Evolutionary conservation across 2,888 invertebrate genomes (phyloP).

Genomic region (Geotrupes spiniger): DNA sequence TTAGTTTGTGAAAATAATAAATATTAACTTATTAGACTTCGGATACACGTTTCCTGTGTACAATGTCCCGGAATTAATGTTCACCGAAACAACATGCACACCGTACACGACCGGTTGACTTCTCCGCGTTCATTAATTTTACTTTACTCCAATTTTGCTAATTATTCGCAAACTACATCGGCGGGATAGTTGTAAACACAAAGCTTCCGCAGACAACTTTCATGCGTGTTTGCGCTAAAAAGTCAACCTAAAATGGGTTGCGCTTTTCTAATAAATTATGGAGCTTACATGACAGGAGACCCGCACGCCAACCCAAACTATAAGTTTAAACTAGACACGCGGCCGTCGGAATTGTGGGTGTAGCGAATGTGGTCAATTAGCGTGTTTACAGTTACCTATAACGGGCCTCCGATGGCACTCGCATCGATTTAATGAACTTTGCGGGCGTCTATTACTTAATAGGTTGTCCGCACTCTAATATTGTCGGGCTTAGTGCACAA

Average conservation of each 20-base stretch:
- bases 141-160: too few species aligned
- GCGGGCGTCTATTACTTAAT: neutral
- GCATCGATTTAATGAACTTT: conserved; percentile 1
- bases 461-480: too few species aligned
- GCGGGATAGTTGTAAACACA: conserved; percentile 1
- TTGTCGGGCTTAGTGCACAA: too few species aligned
- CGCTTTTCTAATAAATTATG: conserved; percentile 3
- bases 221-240: neutral
- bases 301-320: neutral
- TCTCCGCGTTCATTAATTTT: too few species aligned
- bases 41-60: too few species aligned
- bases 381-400: conserved; percentile 1
- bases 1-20: too few species aligned
- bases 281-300: conserved; percentile 2
- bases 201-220: neutral
- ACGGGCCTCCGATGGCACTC: neutral
- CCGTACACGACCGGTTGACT: too few species aligned
- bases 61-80: too few species aligned
- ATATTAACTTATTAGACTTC: too few species aligned
- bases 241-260: neutral
- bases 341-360: neutral
- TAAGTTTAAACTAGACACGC: neutral
- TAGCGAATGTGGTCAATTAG: neutral
- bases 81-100: too few species aligned
- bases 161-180: too few species aligned